Conservation (phyloP, 2,797 vertebrate species). For the Zalophus californianus region DNA sequence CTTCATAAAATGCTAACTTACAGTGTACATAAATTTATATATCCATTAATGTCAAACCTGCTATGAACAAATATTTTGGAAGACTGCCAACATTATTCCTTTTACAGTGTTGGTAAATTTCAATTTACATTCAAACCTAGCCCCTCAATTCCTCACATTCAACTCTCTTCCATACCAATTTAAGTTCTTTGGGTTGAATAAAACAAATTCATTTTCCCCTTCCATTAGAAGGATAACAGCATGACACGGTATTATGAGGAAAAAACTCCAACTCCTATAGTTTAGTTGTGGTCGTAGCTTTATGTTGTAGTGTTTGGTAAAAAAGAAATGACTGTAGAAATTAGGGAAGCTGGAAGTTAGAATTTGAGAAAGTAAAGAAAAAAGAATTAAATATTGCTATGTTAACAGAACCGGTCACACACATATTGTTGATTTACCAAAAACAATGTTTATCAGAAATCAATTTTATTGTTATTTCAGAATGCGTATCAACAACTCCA, state of each 20-base stretch:
- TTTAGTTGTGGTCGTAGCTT: slow-evolving; percentile 19
- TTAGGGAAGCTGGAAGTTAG: background rate
- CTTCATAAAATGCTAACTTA: slow-evolving; percentile 72
- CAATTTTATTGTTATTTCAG: slow-evolving; percentile 19
- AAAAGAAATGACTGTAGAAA: background rate
- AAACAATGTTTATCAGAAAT: background rate
- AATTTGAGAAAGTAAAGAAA: background rate
- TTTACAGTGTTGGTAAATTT: slow-evolving; percentile 65
- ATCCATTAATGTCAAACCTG: slow-evolving; percentile 73
- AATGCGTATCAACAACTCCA: background rate
- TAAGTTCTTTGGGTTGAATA: slow-evolving; percentile 55
- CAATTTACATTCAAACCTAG: slow-evolving; percentile 75
- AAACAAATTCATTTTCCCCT: slow-evolving; percentile 60
- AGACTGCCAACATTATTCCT: slow-evolving; percentile 62
- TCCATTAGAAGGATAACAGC: slow-evolving; percentile 48
- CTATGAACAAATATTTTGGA: slow-evolving; percentile 74
- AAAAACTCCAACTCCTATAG: background rate
- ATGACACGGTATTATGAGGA: background rate
- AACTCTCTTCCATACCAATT: slow-evolving; percentile 59
- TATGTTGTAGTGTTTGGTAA: background rate
- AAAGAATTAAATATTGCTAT: background rate
- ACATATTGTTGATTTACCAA: background rate
- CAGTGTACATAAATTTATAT: slow-evolving; percentile 75
- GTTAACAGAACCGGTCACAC: background rate
- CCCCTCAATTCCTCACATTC: slow-evolving; percentile 12